Evolutionary conservation across 2,888 invertebrate species (phyloP).

Genomic region (Zelleria hepariella): DNA sequence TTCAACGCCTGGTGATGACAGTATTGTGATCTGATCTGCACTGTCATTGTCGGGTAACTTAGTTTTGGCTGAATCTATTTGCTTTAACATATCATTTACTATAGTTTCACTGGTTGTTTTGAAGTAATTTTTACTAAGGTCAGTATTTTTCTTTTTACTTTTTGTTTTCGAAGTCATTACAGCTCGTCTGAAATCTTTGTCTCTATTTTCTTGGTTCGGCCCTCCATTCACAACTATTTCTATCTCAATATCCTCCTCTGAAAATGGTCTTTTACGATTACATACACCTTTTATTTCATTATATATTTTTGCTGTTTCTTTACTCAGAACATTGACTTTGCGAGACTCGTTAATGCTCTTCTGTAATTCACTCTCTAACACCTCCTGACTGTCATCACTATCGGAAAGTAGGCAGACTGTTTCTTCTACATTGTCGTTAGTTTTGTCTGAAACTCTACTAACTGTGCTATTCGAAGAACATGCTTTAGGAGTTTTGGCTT

Average conservation of each 20-base stretch:
- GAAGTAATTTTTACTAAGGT: conserved; percentile 62
- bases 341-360: background rate
- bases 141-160: conserved; percentile 29
- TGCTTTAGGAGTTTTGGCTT: background rate
- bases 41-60: conserved; percentile 29
- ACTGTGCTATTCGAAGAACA: background rate
- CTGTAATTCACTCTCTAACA: background rate
- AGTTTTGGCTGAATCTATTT: conserved; percentile 46
- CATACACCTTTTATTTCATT: background rate
- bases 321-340: background rate
- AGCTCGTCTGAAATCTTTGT: background rate
- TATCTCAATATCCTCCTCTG: background rate
- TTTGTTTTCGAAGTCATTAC: background rate
- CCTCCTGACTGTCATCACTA: background rate
- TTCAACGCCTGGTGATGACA: conserved; percentile 19
- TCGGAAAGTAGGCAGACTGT: background rate
- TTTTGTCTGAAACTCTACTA: background rate
- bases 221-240: background rate
- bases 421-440: background rate
- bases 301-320: background rate
- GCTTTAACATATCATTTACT: conserved; percentile 48
- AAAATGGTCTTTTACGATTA: background rate
- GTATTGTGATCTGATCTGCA: conserved; percentile 26
- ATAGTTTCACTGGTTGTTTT: conserved; percentile 60
- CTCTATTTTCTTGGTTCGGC: background rate